These are phyloP conservation scores for Drosophila carrolli DNA, from an alignment of 1,140 invertebrate genomes.

Conservation along the genomic window DNA sequence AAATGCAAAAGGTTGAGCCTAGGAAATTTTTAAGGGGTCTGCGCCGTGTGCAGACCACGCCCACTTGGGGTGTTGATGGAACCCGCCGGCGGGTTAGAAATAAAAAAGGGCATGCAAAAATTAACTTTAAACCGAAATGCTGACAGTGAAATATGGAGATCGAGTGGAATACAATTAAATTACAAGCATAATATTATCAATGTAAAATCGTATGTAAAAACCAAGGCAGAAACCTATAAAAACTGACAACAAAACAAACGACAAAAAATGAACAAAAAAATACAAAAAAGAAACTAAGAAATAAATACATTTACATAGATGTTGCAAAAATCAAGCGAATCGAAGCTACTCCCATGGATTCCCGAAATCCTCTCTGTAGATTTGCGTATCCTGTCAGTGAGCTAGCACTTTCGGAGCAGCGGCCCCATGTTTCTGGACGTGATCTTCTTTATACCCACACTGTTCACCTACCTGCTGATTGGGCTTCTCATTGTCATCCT, in stretches of 20 bases:
- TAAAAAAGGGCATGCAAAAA: slow-evolving; percentile 17
- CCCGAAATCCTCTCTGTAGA: slow-evolving; percentile 17
- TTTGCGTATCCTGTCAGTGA: slow-evolving; percentile 27
- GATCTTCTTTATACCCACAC: slow-evolving; percentile 77
- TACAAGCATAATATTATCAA: slow-evolving; percentile 74
- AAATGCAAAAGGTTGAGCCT: slow-evolving; percentile 43
- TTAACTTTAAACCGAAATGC: slow-evolving; percentile 15
- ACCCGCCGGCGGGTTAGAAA: slow-evolving; percentile 74
- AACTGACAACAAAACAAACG: slow-evolving; percentile 47
- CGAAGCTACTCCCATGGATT: slow-evolving; percentile 22
- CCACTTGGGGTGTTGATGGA: slow-evolving; percentile 47
- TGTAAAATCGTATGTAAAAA: slow-evolving; percentile 78
- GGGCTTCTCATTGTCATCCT: slow-evolving; percentile 73
- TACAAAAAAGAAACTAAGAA: slow-evolving; percentile 55
- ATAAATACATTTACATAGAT: slow-evolving; percentile 84
- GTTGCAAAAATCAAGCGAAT: slow-evolving; percentile 67
- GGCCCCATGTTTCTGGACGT: slow-evolving; percentile 74
- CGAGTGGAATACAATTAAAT: slow-evolving; percentile 61
- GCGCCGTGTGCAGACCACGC: slow-evolving; percentile 67
- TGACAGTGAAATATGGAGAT: slow-evolving; percentile 10
- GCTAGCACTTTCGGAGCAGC: slow-evolving; percentile 21
- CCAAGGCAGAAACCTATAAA: slow-evolving; percentile 51
- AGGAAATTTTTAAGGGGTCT: slow-evolving; percentile 40
- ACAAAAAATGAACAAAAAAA: slow-evolving; percentile 42
- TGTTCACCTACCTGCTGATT: slow-evolving; percentile 77